A percentile compares a stretch with the other conserved stretches of the same genome.
Conservation (phyloP, 1,140 invertebrate species). For the Zaprionus tsacasi region DNA sequence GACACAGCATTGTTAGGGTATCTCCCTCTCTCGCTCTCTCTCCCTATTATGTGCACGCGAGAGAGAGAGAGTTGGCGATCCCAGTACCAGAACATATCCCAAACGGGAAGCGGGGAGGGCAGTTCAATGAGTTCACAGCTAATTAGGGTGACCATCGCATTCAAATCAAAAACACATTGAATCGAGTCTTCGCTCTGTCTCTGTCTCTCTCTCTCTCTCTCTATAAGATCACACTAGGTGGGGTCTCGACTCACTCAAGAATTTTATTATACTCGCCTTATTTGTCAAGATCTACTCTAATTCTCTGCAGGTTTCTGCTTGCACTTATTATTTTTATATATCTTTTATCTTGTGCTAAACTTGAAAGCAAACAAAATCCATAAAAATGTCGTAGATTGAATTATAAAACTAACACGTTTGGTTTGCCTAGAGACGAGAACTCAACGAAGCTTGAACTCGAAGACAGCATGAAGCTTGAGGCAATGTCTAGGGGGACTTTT, state of each 20-base stretch:
- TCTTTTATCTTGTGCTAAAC: not conserved
- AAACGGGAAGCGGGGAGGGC: not conserved
- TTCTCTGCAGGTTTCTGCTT: conserved; percentile 2
- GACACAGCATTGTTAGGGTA: not conserved
- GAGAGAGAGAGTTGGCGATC: not conserved
- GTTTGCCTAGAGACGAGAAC: not conserved
- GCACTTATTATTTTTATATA: not conserved
- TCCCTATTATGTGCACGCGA: conserved; percentile 27
- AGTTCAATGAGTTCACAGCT: conserved; percentile 15
- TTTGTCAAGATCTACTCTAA: not conserved
- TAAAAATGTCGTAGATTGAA: not conserved
- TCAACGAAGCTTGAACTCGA: not conserved
- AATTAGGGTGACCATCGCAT: conserved; percentile 24
- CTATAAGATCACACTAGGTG: too few species aligned
- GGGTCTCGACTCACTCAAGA: not conserved
- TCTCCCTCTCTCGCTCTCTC: too few species aligned
- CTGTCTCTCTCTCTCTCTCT: too few species aligned
- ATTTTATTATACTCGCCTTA: not conserved
- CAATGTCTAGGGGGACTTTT: not conserved
- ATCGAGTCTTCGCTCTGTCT: too few species aligned
- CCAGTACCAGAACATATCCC: not conserved
- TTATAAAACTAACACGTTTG: not conserved
- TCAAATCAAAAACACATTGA: conserved; percentile 3
- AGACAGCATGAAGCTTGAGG: not conserved
- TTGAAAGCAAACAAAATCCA: not conserved